These are phyloP conservation scores for Anarsia innoxiella DNA, from an alignment of 2,888 invertebrate genomes.

Conservation along the genomic window DNA sequence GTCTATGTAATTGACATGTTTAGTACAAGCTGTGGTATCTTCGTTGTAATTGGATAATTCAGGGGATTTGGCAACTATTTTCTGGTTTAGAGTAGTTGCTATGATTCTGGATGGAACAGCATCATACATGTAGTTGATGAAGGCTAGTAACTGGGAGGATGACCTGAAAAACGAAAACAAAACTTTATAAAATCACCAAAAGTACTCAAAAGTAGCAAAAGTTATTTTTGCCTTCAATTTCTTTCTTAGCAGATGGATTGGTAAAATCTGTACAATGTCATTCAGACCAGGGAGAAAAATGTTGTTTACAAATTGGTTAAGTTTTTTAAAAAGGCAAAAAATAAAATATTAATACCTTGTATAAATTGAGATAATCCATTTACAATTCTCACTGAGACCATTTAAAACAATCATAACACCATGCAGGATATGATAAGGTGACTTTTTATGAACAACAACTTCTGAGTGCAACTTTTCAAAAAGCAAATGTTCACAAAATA, in stretches of 20 bases:
- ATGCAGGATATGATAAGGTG: conserved; percentile 46
- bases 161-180: too few relatives aligned
- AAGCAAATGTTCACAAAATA: conserved; percentile 37
- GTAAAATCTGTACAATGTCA: too few relatives aligned
- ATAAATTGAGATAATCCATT: conserved; percentile 28
- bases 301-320: too few relatives aligned
- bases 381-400: neutral
- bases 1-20: conserved; percentile 17
- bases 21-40: neutral
- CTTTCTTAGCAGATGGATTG: too few relatives aligned
- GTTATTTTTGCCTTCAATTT: too few relatives aligned
- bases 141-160: conserved; percentile 40
- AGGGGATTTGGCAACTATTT: conserved; percentile 30
- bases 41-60: conserved; percentile 16
- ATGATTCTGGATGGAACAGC: conserved; percentile 45
- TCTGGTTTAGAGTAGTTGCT: conserved; percentile 35
- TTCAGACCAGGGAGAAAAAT: too few relatives aligned
- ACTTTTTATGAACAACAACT: conserved; percentile 38
- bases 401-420: conserved; percentile 36
- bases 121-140: conserved; percentile 57
- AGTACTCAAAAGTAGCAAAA: too few relatives aligned
- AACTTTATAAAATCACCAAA: too few relatives aligned
- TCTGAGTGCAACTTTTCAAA: too few relatives aligned
- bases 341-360: conserved; percentile 42
- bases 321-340: too few relatives aligned